Evolutionary conservation across 2,113 vertebrate species (phyloP), one percentile per base, ranked within the genome.

Genomic region (Myocastor coypus): DNA sequence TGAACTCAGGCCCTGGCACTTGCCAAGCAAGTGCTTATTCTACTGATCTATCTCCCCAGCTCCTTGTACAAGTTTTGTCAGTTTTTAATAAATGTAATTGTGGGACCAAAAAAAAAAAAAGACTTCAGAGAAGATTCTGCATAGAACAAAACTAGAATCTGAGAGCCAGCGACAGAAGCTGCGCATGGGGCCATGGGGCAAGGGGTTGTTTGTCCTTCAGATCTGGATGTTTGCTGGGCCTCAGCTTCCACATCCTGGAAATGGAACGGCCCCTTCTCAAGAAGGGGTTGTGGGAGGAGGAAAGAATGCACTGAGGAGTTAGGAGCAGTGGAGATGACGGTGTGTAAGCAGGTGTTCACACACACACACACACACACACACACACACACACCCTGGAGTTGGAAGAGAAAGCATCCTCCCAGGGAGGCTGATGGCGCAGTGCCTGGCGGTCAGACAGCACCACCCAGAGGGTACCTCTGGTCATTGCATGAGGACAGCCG

Each of bases 401-500:
- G 11, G 75, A 77, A 42, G 69, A 17, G 8, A 17, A 90, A 12
- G n/a, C 9, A 14, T 61, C 37, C n/a, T 52, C 37, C 75, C 64
- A 28, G 86, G 71, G 46, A 71, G 30, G 59, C 77, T 4, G 28
- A 61, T 0, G 7, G 34, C 9, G 6, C 22, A 26, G 37, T 64
- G 37, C 92, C 57, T 61, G 2, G 6, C 40, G 75, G 85, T 84
- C 90, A 80, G 82, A 83, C 30, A 86, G 92, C 96, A 12, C 97
- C 97, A 83, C 94, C 97, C 95, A 73, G 93, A 97, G 97, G 96
- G 28, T 32, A 0, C 30, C 59, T 4, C 10, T 20, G 71, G 87
- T 94, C 83, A 90, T 32, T 95, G 90, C 97, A 90, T 34, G 89
- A 66, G 22, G 82, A 81, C 42, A 22, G 63, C 32, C 14, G 7